Base-by-base conservation (phyloP, 2,888 invertebrate species). In the Spatulosminthurus flaviceps region DNA sequence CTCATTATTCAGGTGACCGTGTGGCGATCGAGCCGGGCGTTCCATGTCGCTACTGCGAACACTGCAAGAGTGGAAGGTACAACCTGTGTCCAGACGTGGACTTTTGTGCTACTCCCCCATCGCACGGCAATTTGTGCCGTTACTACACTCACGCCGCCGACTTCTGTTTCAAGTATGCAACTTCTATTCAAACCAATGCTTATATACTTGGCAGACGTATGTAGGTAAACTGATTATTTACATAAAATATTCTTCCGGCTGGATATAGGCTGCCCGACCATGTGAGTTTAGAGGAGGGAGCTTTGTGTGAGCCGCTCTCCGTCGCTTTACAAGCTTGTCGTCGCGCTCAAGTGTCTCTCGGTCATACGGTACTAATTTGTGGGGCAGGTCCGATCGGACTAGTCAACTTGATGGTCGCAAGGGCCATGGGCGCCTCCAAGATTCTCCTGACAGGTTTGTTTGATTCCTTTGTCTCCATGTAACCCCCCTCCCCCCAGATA, bases 71-170 rank as follows among this genome's bases (percentile, higher is more conserved):
- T 79, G 98, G 98, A 61, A 90, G 91, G 80, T 98, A 98, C 89
- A 96, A 98, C 89, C 90, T 98, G 67, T 98, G 98, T 85, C 90
- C 91, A 0, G 94, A 94, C 77, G 93, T 98, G 88, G 87, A 89
- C 77, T 98, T 97, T 89, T 95, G 95, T 88, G 97, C 97, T n/a
- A 97, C 97, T 0, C 98, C 98, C 0, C 98, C 97, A 0, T 89
- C 91, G 77, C 92, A 98, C 89, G 98, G 98, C 77, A 96, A 94
- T 87, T 90, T 98, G 28, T 91, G 92, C 71, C 90, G 94, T 86
- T 97, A 91, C 88, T 97, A 95, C 88, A 92, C 92, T 61, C 98
- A 98, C 86, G 93, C 95, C 7, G 95, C 94, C 9, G 95, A 95
- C 88, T 95, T 94, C 88, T 95, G 95, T 86, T 93, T 90, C 88